Conservation (phyloP, 2,888 invertebrate genomes). For the Cyrtodaria siliqua region DNA sequence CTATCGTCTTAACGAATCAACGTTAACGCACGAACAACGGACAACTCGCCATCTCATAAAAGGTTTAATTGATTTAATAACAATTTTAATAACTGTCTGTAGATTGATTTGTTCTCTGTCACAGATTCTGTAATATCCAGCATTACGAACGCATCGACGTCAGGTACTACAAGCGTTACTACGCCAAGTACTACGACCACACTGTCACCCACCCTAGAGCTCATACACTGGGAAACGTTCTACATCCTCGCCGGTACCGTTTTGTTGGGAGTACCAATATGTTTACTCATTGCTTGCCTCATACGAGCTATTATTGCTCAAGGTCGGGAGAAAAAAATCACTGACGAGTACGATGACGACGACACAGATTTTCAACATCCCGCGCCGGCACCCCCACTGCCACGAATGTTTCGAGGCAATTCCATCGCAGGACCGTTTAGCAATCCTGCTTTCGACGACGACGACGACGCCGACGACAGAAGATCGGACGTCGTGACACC, state of each 20-base stretch:
- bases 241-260: slow-evolving; percentile 16
- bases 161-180: too few species aligned
- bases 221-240: background rate
- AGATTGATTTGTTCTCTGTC: too few species aligned
- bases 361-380: slow-evolving; percentile 15
- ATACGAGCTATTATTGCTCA: slow-evolving; percentile 5
- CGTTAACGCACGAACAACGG: too few species aligned
- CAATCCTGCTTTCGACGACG: slow-evolving; percentile 22
- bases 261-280: slow-evolving; percentile 7
- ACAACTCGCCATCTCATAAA: too few species aligned
- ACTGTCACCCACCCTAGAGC: slow-evolving; percentile 5
- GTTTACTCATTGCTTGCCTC: slow-evolving; percentile 2
- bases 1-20: too few species aligned
- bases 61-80: too few species aligned
- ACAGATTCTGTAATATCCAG: too few species aligned
- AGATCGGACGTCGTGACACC: slow-evolving; percentile 28
- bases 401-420: slow-evolving; percentile 20
- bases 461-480: slow-evolving; percentile 12
- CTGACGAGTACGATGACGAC: slow-evolving; percentile 10
- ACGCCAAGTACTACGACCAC: too few species aligned
- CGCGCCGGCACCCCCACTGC: slow-evolving; percentile 13
- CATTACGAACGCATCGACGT: too few species aligned
- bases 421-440: slow-evolving; percentile 36
- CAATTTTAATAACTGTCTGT: too few species aligned
- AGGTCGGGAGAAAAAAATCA: slow-evolving; percentile 25